phyloP scores from a whole-genome alignment of 2,888 invertebrate genomes.

The Dioctria linearis region DNA sequence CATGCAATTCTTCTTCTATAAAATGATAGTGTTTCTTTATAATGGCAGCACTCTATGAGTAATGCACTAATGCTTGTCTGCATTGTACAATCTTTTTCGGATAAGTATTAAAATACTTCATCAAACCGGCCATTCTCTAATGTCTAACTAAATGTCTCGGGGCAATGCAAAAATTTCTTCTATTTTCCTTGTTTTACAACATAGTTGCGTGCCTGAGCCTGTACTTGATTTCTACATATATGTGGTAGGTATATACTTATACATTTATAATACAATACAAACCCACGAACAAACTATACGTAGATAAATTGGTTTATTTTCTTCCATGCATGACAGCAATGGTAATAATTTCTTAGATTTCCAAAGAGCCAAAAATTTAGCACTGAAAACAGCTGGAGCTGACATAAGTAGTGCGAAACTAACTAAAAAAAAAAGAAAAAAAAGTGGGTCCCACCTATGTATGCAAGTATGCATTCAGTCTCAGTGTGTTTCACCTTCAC shows the following conservation, averaged over 20 bases:
- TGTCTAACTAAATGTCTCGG: background rate
- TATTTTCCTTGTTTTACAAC: background rate
- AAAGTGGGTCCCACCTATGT: slow-evolving; percentile 19
- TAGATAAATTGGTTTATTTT: background rate
- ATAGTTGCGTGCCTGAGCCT: background rate
- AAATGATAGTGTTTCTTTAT: too few relatives aligned
- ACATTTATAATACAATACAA: background rate
- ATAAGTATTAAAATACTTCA: background rate
- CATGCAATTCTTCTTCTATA: too few relatives aligned
- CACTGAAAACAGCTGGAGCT: slow-evolving; percentile 43
- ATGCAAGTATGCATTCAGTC: background rate
- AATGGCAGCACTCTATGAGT: too few relatives aligned
- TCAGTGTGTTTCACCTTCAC: slow-evolving; percentile 39
- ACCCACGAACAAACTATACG: background rate
- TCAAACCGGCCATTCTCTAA: background rate
- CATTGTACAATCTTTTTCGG: too few relatives aligned
- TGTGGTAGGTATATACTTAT: background rate
- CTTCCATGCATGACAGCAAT: background rate
- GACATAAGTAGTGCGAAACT: slow-evolving; percentile 51
- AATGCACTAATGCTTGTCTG: too few relatives aligned
- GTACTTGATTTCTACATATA: background rate
- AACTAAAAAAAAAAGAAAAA: slow-evolving; percentile 16
- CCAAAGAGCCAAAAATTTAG: slow-evolving; percentile 36
- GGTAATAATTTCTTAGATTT: slow-evolving; percentile 21
- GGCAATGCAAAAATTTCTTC: background rate